These are phyloP conservation scores for Myotis planiceps DNA, from an alignment of 2,797 vertebrate genomes.

Conservation along the genomic window DNA sequence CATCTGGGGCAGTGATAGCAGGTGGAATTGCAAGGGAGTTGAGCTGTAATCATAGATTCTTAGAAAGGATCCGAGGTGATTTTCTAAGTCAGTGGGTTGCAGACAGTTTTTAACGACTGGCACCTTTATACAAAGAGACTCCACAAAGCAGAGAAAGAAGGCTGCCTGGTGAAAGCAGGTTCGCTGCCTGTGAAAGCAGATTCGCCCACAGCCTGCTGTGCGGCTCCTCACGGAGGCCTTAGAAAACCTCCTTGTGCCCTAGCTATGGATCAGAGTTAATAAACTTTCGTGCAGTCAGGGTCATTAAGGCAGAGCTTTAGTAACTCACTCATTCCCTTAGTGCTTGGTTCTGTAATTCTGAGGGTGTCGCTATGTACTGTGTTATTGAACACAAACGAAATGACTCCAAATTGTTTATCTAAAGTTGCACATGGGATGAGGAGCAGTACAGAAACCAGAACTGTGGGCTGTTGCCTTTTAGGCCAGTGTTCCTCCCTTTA, in stretches of 20 bases:
- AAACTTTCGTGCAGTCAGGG: background rate
- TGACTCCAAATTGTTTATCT: background rate
- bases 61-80: background rate
- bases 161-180: background rate
- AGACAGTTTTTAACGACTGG: background rate
- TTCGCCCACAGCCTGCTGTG: background rate
- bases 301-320: background rate
- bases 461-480: background rate
- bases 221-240: background rate
- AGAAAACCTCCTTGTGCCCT: background rate
- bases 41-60: background rate
- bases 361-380: background rate
- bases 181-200: background rate
- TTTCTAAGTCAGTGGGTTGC: constrained; percentile 12
- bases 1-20: background rate
- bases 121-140: background rate
- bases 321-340: background rate
- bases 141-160: background rate
- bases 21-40: background rate
- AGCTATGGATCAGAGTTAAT: background rate
- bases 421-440: background rate
- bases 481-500: background rate
- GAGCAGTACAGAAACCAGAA: background rate
- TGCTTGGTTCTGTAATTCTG: background rate
- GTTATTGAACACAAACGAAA: background rate